These are phyloP conservation scores for Hippocampus abdominalis DNA, from an alignment of 2,113 vertebrate species.

Conservation along the genomic window DNA sequence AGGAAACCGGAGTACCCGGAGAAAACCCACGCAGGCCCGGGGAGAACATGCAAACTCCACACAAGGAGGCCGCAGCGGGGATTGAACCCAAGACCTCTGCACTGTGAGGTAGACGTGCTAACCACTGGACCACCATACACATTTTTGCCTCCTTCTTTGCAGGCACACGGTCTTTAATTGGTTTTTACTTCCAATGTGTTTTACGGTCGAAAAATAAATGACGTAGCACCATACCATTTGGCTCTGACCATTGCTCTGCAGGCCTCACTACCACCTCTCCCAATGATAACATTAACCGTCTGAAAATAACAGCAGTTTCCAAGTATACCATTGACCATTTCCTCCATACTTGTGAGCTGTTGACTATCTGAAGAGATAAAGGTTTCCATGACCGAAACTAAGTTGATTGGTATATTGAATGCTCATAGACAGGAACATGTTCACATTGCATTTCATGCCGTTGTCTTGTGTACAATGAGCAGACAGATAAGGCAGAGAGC, in stretches of 20 bases:
- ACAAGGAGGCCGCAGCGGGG: too few relatives aligned
- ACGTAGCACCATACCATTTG: background rate
- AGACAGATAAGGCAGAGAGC: constrained; percentile 22
- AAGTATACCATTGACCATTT: background rate
- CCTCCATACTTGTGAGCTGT: background rate
- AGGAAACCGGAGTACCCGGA: too few relatives aligned
- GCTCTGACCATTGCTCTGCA: background rate
- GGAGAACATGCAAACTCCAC: too few relatives aligned
- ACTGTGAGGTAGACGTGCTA: too few relatives aligned
- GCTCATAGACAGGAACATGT: background rate
- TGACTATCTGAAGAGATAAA: background rate
- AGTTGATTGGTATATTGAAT: background rate
- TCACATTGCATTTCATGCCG: background rate
- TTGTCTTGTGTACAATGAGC: background rate
- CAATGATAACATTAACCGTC: background rate
- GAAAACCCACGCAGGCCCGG: too few relatives aligned
- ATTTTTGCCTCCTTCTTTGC: background rate
- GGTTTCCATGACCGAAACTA: background rate
- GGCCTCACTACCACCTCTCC: background rate
- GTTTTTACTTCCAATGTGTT: background rate
- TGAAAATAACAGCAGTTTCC: background rate
- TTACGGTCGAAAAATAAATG: background rate
- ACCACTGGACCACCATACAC: background rate
- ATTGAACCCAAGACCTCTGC: too few relatives aligned
- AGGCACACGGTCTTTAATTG: background rate